A percentile compares a stretch with the other conserved stretches of the same genome.
Evolutionary conservation across 2,888 invertebrate genomes (phyloP).

Genomic region (Acrocyrtus sp.): DNA sequence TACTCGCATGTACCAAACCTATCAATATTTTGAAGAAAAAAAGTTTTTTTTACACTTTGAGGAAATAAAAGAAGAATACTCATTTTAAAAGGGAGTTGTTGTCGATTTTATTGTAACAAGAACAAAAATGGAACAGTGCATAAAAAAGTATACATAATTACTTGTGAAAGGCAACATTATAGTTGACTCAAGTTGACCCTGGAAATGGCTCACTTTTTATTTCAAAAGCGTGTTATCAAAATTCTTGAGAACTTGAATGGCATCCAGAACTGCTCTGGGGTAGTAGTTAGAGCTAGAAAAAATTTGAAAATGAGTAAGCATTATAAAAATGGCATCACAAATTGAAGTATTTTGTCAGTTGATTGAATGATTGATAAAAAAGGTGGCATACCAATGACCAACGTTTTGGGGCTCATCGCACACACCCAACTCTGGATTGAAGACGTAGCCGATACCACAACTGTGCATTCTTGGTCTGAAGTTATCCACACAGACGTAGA

Average conservation of each 20-base stretch:
- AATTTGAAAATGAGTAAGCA: not conserved
- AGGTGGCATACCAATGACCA: conserved; percentile 87
- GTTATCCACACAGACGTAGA: conserved; percentile 74
- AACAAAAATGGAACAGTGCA: not conserved
- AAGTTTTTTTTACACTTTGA: too few species aligned
- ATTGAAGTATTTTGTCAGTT: not conserved
- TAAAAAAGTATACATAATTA: too few species aligned
- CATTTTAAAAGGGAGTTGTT: too few species aligned
- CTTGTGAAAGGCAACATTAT: conserved; percentile 1
- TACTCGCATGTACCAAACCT: too few species aligned
- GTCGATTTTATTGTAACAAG: too few species aligned
- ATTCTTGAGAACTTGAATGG: conserved; percentile 51
- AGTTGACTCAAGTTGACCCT: not conserved
- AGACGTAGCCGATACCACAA: conserved; percentile 79
- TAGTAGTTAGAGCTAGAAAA: conserved; percentile 60
- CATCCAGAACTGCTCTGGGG: conserved; percentile 58
- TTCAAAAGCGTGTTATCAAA: conserved; percentile 56
- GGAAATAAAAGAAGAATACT: too few species aligned
- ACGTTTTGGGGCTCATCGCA: conserved; percentile 94
- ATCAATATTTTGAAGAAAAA: too few species aligned
- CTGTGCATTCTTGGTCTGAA: conserved; percentile 54
- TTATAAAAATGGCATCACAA: not conserved
- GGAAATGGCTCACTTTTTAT: not conserved
- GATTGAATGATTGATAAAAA: conserved; percentile 47
- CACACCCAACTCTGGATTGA: conserved; percentile 84